Evolutionary conservation across 2,888 invertebrate genomes (phyloP).

Genomic region (Aradus depressus): DNA sequence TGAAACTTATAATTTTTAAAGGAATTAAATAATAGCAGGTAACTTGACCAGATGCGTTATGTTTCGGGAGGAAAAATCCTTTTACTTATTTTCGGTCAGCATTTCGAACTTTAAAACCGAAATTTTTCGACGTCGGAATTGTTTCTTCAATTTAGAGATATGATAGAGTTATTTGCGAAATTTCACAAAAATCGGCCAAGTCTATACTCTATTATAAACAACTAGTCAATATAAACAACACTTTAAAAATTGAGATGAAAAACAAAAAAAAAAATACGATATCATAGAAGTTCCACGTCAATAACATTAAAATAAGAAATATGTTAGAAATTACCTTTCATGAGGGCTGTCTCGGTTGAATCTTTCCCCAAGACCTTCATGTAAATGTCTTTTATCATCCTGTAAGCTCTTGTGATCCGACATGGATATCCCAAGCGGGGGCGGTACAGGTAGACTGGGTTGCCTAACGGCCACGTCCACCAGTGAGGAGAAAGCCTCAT

Average conservation of each 20-base stretch:
- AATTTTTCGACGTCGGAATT: too few relatives aligned
- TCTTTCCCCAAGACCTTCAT: conserved; percentile 45
- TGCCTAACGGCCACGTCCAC: conserved; percentile 89
- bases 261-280: too few relatives aligned
- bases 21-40: too few relatives aligned
- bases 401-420: conserved; percentile 27
- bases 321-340: conserved; percentile 30
- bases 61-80: too few relatives aligned
- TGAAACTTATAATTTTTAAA: too few relatives aligned
- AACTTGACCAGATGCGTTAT: too few relatives aligned
- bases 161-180: too few relatives aligned
- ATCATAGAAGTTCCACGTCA: too few relatives aligned
- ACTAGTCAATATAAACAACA: neutral
- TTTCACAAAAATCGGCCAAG: neutral
- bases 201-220: too few relatives aligned
- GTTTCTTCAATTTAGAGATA: too few relatives aligned
- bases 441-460: conserved; percentile 72
- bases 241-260: neutral
- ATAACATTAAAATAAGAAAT: conserved; percentile 5
- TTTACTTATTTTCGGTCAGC: too few relatives aligned
- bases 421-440: conserved; percentile 21
- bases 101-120: too few relatives aligned
- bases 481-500: conserved; percentile 76
- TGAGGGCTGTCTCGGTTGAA: conserved; percentile 30
- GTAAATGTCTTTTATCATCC: conserved; percentile 33